Evolutionary conservation across 1,140 invertebrate genomes (phyloP), one percentile per base, ranked within the genome.

Genomic region (Ladona fulva): DNA sequence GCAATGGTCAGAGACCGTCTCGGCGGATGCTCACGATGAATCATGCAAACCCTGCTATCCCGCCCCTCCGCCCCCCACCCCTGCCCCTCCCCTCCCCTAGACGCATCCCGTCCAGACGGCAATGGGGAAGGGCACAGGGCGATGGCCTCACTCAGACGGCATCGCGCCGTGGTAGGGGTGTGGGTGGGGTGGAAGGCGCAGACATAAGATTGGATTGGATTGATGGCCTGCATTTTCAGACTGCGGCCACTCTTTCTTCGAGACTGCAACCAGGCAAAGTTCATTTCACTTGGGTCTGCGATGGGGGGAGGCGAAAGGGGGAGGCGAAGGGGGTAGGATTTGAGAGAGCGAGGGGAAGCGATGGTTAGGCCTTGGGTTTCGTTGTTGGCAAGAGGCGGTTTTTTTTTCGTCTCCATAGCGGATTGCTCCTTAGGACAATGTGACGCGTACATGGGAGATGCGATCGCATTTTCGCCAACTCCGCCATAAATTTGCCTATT

Each of bases 201-300:
- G 52, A 66, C 52, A 12, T 66, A 66, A 66, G 52, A 66, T 66
- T 66, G 52, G 52, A 66, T 66, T 66, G 52, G 52, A 66, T 66
- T 66, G 52, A 66, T 66, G 52, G 3, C 52, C 52, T 66, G 52
- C 52, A 66, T 66, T 66, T 66, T 66, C 52, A 66, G 52, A 22
- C 3, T 66, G 52, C 52, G 52, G 52, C 52, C 52, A 66, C 52
- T 19, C 52, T 16, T 66, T 19, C n/a, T 66, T 66, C 52, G 16
- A 66, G 52, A 66, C 52, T 66, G 52, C 52, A 66, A 66, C 16
- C 14, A 66, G n/a, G 52, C 52, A 66, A 66, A 66, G 52, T 66
- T 66, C 52, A 22, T 66, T 66, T 66, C 52, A 12, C n/a, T 66
- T 16, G 1, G 52, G 52, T 52, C 19, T 52, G 19, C 10, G 19